A percentile compares a stretch with the other conserved stretches of the same genome.
Conservation (phyloP, 2,113 vertebrate species). For the Alosa alosa region DNA sequence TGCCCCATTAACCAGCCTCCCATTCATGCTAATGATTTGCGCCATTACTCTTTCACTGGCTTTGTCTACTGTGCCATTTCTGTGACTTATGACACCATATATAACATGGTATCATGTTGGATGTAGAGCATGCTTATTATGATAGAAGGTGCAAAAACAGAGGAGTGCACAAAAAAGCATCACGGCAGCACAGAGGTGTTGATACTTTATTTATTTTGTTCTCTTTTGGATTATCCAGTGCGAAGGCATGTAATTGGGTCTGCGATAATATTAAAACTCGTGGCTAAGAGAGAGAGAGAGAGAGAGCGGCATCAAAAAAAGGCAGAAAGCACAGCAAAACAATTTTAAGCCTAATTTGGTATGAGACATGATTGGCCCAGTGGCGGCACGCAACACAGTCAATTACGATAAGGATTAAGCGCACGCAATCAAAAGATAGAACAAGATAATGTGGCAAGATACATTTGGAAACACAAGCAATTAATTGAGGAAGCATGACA, state of each 20-base stretch:
- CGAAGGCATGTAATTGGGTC: slow-evolving; percentile 63
- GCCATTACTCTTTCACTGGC: slow-evolving; percentile 55
- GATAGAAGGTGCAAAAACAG: slow-evolving; percentile 44
- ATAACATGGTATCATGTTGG: slow-evolving; percentile 42
- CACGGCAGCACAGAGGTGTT: slow-evolving; percentile 37
- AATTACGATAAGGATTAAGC: slow-evolving; percentile 81
- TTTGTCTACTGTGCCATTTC: slow-evolving; percentile 55
- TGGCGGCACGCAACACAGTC: slow-evolving; percentile 71
- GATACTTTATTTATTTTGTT: slow-evolving; percentile 35
- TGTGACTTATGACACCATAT: slow-evolving; percentile 60
- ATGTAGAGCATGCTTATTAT: slow-evolving; percentile 39
- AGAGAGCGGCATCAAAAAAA: slow-evolving; percentile 52
- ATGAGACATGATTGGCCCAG: slow-evolving; percentile 71
- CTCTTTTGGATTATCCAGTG: slow-evolving; percentile 58
- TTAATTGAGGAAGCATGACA: slow-evolving; percentile 76
- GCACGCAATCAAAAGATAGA: slow-evolving; percentile 78
- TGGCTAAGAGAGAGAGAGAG: slow-evolving; percentile 51
- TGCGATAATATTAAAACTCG: slow-evolving; percentile 63
- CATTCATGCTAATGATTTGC: slow-evolving; percentile 66
- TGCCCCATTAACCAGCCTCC: slow-evolving; percentile 64
- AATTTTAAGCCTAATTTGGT: slow-evolving; percentile 80
- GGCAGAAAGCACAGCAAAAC: slow-evolving; percentile 66
- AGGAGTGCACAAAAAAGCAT: slow-evolving; percentile 26
- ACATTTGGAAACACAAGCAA: slow-evolving; percentile 73
- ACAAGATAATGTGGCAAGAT: slow-evolving; percentile 79